phyloP scores from a whole-genome alignment of 2,888 invertebrate species.

The Apamea epomidion region DNA sequence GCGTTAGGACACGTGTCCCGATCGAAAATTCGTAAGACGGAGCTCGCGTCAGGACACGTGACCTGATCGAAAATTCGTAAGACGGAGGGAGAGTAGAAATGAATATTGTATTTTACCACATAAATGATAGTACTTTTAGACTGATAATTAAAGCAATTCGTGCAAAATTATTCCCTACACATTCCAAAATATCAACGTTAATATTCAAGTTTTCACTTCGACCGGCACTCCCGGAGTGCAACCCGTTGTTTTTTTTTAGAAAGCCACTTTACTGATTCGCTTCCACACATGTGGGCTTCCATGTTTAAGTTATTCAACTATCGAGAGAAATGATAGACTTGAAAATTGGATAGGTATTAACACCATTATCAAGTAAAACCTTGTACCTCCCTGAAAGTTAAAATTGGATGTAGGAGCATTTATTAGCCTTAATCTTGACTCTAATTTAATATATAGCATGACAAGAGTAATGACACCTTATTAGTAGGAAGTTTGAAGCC shows the following conservation, averaged over 20 bases:
- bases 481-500: not conserved
- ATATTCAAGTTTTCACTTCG: too few relatives aligned
- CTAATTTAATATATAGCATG: not conserved
- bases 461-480: conserved; percentile 1
- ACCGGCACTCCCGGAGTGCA: too few relatives aligned
- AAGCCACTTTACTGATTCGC: not conserved
- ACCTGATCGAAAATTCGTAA: too few relatives aligned
- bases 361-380: not conserved
- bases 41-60: too few relatives aligned
- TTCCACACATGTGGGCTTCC: not conserved
- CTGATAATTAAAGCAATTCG: too few relatives aligned
- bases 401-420: not conserved
- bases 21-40: too few relatives aligned
- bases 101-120: too few relatives aligned
- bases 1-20: too few relatives aligned
- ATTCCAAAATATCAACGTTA: too few relatives aligned
- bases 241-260: not conserved
- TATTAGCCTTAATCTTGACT: not conserved
- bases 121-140: too few relatives aligned
- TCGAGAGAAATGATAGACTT: not conserved
- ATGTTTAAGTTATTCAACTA: not conserved
- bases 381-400: not conserved
- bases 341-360: not conserved
- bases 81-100: too few relatives aligned
- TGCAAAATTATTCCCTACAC: too few relatives aligned